Evolutionary conservation across 2,113 vertebrate genomes (phyloP), one percentile per base, ranked within the genome.

Genomic region (Panthera tigris): DNA sequence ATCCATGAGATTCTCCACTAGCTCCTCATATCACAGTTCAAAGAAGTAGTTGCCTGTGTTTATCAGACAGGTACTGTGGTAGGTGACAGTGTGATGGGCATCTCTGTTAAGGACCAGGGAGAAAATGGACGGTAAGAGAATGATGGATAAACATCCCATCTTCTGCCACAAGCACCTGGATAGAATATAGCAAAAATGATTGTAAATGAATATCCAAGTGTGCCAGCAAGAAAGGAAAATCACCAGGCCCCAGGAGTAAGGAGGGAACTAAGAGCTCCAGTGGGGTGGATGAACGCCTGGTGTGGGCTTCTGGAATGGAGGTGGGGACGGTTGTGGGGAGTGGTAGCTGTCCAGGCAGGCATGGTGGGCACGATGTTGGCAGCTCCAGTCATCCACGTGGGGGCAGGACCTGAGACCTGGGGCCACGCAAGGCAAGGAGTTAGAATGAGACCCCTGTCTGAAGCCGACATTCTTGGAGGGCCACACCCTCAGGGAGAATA

Each of bases 301-400:
- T 27, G 15, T 29, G 36, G 36, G 45, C 36, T 45, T 11, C 21
- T 16, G 52, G 36, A 25, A 36, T 1, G 23, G 65, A 57, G 12
- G 18, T 0, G 4, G 48, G 57, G 19, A 21, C 11, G 5, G 39
- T 74, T 23, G 39, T 74, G 71, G 73, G 39, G 73, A 74, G 23
- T 3, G 0, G 73, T 25, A 25, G 41, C 7, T 13, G 73, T 74
- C 73, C 12, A 27, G 39, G 39, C 12, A 0, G 36, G 36, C 12
- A 2, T 0, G 23, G 31, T 16, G 23, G 74, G 13, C 74, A 14
- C 10, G 1, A 21, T 23, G 2, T 3, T 6, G 12, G 13, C 65
- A 15, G 36, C 50, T 29, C 61, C 33, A 63, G 79, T 21, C n/a
- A 65, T 29, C 14, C 55, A 61, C 21, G 2, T 9, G 41, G 68